A percentile compares a stretch with the other conserved stretches of the same genome.
These are phyloP conservation scores for Sycon ciliatum DNA, from an alignment of 37 sponge, comb jelly and placozoan species.

Conservation along the genomic window DNA sequence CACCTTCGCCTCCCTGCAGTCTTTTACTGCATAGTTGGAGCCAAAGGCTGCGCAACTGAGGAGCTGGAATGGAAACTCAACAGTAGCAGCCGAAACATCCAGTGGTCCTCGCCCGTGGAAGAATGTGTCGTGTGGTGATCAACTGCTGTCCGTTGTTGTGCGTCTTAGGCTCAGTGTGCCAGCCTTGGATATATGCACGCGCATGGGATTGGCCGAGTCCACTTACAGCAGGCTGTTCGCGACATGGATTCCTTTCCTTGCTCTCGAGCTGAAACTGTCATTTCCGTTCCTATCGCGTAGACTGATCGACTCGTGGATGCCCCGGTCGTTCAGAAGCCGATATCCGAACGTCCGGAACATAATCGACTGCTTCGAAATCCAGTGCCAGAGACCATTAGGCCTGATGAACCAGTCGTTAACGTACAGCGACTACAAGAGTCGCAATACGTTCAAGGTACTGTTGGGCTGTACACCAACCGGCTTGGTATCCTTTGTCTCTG, in stretches of 20 bases:
- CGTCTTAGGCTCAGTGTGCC: slow-evolving; percentile 16
- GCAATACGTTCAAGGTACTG: no score
- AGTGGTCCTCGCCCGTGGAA: neutral
- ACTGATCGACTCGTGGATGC: slow-evolving; percentile 29
- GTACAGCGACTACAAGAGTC: slow-evolving; percentile 26
- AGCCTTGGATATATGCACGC: neutral
- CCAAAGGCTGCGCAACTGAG: slow-evolving; percentile 31
- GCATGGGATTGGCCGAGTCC: slow-evolving; percentile 10
- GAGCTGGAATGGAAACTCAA: slow-evolving; percentile 8
- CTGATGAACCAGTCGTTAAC: slow-evolving; percentile 23
- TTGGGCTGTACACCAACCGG: no score
- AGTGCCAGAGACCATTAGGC: slow-evolving; percentile 24
- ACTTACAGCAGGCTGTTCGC: slow-evolving; percentile 21
- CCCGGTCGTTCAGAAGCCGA: slow-evolving; percentile 11
- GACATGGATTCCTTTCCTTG: slow-evolving; percentile 26
- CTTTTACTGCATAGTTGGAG: slow-evolving; percentile 29
- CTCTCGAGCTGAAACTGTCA: slow-evolving; percentile 18
- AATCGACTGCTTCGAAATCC: slow-evolving; percentile 33
- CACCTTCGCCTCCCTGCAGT: slow-evolving; percentile 8
- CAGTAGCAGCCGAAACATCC: neutral
- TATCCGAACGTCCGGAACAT: slow-evolving; percentile 25
- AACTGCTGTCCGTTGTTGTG: slow-evolving; percentile 23
- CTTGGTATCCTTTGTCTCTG: no score
- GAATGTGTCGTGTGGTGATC: no score
- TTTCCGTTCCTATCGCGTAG: slow-evolving; percentile 37